Evolutionary conservation across 2,113 vertebrate species (phyloP), one percentile per base, ranked within the genome.

Genomic region (Lamprologus lemairii): DNA sequence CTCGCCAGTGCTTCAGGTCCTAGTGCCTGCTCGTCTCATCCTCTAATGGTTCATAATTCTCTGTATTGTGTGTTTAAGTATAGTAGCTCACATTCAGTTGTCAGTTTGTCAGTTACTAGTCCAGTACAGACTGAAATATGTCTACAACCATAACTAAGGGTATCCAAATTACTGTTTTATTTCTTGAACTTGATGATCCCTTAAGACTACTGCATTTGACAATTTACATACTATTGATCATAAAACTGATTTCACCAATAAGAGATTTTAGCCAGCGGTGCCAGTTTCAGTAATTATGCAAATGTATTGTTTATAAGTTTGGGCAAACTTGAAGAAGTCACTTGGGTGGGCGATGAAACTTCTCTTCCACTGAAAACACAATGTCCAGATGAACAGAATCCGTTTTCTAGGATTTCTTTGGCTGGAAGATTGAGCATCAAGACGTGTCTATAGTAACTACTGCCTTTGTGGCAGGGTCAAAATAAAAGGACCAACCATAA

Each of bases 1-100:
- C 54, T 49, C 21, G 5, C n/a, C 55, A 33, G 58, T 19, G 37
- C 93, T 87, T 55, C 83, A 93, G 96, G 96, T 97, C 96, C 96
- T 97, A 97, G 96, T 95, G 95, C 94, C 95, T 89, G 92, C 63
- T 87, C 0, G 0, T 4, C 47, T 78, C 5, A 53, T 57, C 9
- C 47, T 31, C 14, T 37, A 37, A 21, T 23, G 42, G 8, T 13
- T 31, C 16, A 68, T 84, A 3, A 88, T 35, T 85, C 11, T 63
- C 37, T 63, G 45, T 16, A 65, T 58, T 78, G 28, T 33, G 13
- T 51, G 42, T 31, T 47, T 19, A 51, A 33, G 26, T 33, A n/a
- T n/a, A 12, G 7, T 51, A 33, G 45, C 5, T 78, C 17, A 51
- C 45, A 51, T 33, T 49, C 42, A 75, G 42, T 75, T 47, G 45